Evolutionary conservation across 2,113 vertebrate genomes (phyloP), one percentile per base, ranked within the genome.

Genomic region (Centrocercus urophasianus): DNA sequence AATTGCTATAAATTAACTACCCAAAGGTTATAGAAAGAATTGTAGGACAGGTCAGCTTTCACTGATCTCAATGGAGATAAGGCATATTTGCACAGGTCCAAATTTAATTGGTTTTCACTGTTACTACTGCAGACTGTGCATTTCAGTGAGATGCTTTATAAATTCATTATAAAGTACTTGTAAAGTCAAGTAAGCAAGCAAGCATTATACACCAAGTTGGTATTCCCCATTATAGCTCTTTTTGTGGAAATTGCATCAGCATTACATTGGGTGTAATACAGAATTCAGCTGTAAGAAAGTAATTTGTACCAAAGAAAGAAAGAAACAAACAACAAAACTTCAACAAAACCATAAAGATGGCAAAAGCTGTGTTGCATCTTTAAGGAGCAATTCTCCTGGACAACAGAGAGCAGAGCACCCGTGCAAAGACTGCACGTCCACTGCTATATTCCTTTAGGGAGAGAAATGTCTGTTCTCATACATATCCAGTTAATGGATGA

Each of bases 211-310:
- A 70, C 36, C 32, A 54, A 40, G 40, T 15, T 73, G 36, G 48
- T 88, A 78, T 92, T 93, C 84, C 85, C 86, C 95, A 38, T 83
- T 89, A 78, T 91, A 94, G 83, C 61, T 75, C 70, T 81, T 59
- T 86, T 93, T 60, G 57, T 32, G 42, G 45, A 88, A 93, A 81
- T 95, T 92, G 91, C 91, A 88, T n/a, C 81, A 87, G 3, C 73
- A 38, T 81, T 87, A 83, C 85, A 95, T 74, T 47, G 86, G 86
- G 85, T 72, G n/a, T 38, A 19, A 45, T 10, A 42, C 5, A 69
- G 45, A 76, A 50, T 69, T 76, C 57, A 65, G 34, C 76, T 34
- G 28, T 40, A 93, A 86, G 69, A 79, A 78, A 88, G 71, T 50
- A 88, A 57, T 92, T 57, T 85, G 47, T 87, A 81, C 59, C 84